phyloP scores from a whole-genome alignment of 1,140 invertebrate genomes.

The Armadillidium nasatum region DNA sequence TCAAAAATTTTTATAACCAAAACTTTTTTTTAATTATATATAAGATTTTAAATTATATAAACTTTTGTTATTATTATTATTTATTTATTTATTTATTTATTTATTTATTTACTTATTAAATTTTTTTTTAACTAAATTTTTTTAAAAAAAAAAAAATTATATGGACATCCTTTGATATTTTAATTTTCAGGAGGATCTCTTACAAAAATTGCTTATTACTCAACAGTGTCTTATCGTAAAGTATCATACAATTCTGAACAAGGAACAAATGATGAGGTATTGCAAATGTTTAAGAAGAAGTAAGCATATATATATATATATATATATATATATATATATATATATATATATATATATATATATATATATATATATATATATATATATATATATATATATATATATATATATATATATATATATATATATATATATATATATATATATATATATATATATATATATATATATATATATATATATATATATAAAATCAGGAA shows the following conservation, averaged over 20 bases:
- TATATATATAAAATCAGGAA: slow-evolving; percentile 33
- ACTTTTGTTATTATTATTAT: background rate
- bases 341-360: too few species aligned
- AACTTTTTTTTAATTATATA: too few species aligned
- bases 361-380: too few species aligned
- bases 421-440: slow-evolving; percentile 18
- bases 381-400: too few species aligned
- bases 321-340: too few species aligned
- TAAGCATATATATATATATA: background rate
- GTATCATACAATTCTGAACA: slow-evolving; percentile 56
- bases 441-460: slow-evolving; percentile 10
- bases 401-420: background rate
- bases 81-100: background rate
- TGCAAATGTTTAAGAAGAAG: slow-evolving; percentile 4
- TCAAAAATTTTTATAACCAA: too few species aligned
- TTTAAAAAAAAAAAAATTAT: background rate
- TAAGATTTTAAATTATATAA: too few species aligned
- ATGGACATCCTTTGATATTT: slow-evolving; percentile 17
- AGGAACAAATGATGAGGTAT: slow-evolving; percentile 41
- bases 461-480: slow-evolving; percentile 1
- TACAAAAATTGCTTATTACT: slow-evolving; percentile 71
- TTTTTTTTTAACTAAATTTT: too few species aligned
- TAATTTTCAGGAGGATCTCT: slow-evolving; percentile 60
- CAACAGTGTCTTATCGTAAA: slow-evolving; percentile 61
- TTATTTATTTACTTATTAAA: too few species aligned